Base-by-base conservation (phyloP, 2,888 invertebrate genomes). In the Eueremaeus valkanovi region DNA sequence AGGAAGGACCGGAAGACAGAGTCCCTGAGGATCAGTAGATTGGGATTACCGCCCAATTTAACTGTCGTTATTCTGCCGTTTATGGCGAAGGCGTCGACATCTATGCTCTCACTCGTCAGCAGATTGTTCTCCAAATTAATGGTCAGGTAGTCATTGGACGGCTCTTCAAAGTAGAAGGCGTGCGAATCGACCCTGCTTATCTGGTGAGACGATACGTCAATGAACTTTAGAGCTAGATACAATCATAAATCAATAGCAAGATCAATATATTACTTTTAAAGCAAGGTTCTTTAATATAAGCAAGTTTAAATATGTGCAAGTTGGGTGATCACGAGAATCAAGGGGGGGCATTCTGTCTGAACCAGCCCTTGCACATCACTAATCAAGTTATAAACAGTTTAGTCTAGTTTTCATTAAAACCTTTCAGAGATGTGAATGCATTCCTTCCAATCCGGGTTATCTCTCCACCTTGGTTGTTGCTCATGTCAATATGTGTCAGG, bases 401-500 rank as follows among this genome's bases (percentile, higher is more conserved):
- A n/a, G n/a, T n/a, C n/a, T n/a, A n/a, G n/a, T 11, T 40, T 40
- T 40, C 11, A 40, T 40, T 5, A 18, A 13, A n/a, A 58, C 58
- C 58, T 29, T 58, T 58, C 24, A 58, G 58, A 27, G 58, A 58
- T 31, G n/a, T 16, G 58, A 58, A 58, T 8, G 58, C 58, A 18
- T 31, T 27, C 27, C 31, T 58, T 24, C 58, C 58, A 29, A 58
- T 58, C 18, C 13, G 24, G 2, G 58, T 58, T 18, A 58, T 27
- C 58, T 58, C 58, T 1, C 58, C 58, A 3, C 58, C 58, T 16
- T 29, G 27, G 5, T 31, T 31, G 11, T 21, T 29, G 16, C 58
- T 58, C 6, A 58, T 9, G 31, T 58, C 58, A 8, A 58, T 29
- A 13, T 27, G 27, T 29, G 31, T 31, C 31, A 58, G 18, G 1